A percentile compares a stretch with the other conserved stretches of the same genome.
These are phyloP conservation scores for Lagocephalus sceleratus DNA, from an alignment of 2,797 vertebrate genomes.

Conservation along the genomic window DNA sequence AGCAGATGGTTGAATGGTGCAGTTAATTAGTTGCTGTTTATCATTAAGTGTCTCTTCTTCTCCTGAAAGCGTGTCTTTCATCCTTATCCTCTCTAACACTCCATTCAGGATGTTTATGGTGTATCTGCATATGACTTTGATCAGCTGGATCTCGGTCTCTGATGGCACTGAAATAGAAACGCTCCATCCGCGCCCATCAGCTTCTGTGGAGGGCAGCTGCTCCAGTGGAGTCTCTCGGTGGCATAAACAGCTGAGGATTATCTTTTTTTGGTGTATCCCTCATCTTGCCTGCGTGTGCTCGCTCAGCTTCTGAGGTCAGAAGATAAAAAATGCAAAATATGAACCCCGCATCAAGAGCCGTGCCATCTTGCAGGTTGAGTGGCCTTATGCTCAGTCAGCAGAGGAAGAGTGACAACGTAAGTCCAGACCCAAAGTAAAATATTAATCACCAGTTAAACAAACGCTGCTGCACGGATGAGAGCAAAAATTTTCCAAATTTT, in stretches of 20 bases:
- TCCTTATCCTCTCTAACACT: slow-evolving; percentile 18
- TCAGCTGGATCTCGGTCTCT: slow-evolving; percentile 38
- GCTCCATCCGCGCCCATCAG: slow-evolving; percentile 28
- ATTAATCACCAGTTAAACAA: slow-evolving; percentile 53
- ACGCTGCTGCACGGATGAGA: slow-evolving; percentile 17
- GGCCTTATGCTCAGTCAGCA: slow-evolving; percentile 57
- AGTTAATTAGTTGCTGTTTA: slow-evolving; percentile 55
- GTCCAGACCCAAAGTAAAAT: slow-evolving; percentile 36
- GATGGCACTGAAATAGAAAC: slow-evolving; percentile 39
- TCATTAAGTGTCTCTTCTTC: slow-evolving; percentile 26
- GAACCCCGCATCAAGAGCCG: slow-evolving; percentile 29
- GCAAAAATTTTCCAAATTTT: slow-evolving; percentile 38
- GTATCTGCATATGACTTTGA: slow-evolving; percentile 43
- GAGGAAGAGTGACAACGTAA: slow-evolving; percentile 44
- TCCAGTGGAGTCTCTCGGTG: slow-evolving; percentile 19
- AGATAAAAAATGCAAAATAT: slow-evolving; percentile 33
- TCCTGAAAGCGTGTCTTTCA: slow-evolving; percentile 28
- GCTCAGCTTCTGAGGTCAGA: slow-evolving; percentile 33
- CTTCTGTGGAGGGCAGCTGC: slow-evolving; percentile 27
- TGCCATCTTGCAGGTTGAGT: slow-evolving; percentile 42
- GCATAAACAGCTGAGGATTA: slow-evolving; percentile 26
- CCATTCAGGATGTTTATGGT: slow-evolving; percentile 31
- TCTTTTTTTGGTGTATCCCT: slow-evolving; percentile 20
- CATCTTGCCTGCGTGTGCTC: slow-evolving; percentile 18
- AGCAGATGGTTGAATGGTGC: slow-evolving; percentile 48